Base-by-base conservation (phyloP, 2,797 vertebrate genomes). In the Gastrophryne carolinensis region DNA sequence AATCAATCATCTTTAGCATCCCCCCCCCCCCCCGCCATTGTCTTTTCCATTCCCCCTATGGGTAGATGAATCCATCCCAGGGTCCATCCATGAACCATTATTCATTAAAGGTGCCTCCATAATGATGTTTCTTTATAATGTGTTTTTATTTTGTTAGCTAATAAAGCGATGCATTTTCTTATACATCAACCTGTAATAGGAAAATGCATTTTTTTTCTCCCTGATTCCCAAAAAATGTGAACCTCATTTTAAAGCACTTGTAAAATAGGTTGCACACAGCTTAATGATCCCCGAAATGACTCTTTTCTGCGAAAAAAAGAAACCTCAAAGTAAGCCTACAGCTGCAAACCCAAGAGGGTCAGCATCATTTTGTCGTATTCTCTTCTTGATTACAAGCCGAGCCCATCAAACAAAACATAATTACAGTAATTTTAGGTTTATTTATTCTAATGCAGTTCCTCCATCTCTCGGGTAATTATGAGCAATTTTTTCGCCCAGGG, bases 401-500 rank as follows among this genome's bases (percentile, higher is more conserved):
- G 95, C 94, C 96, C 97, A 98, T 99, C 97, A 98, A 98, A 98
- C 95, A 96, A 93, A 95, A 90, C 95, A 96, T 98, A 99, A 99
- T 99, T 99, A 98, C 95, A 97, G 96, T 98, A 92, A 99, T 99
- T 98, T 98, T 93, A 93, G 94, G 95, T 97, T 98, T 99, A 98
- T 98, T 98, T 98, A 98, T 99, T 98, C 96, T 98, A 98, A 99
- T 98, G 95, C 94, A 96, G 96, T 97, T 98, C 96, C 95, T n/a
- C 96, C 93, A 98, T 98, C 96, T 97, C 95, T 94, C 92, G 93
- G 95, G 96, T 98, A 98, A 99, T 99, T 99, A 98, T 98, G 96
- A 98, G 94, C 94, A 94, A 95, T 96, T 97, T 97, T 94, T 94
- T 78, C 94, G 93, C 92, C 95, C 93, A 92, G 91, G 92, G 94